Conservation (phyloP, 1,140 invertebrate genomes). For the Paramacrobiotus metropolitanus region DNA sequence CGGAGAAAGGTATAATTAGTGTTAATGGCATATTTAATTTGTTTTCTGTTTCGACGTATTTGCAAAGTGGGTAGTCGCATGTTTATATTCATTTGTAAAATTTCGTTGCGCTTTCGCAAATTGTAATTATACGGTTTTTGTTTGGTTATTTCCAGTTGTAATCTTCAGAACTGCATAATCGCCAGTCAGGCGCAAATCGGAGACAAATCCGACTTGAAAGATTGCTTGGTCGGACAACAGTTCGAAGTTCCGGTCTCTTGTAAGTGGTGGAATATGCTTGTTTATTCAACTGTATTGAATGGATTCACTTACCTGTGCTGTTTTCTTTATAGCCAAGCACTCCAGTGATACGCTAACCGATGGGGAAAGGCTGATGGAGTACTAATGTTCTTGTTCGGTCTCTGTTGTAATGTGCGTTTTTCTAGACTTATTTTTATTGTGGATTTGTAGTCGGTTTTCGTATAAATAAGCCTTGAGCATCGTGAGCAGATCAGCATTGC, state of each 20-base stretch:
- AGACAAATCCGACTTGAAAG: conserved; percentile 37
- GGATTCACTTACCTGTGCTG: neutral
- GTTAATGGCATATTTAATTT: too few species aligned
- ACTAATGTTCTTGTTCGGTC: neutral
- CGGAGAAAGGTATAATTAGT: conserved; percentile 36
- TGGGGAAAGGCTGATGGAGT: neutral
- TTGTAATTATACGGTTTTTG: conserved; percentile 11
- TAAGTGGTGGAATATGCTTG: neutral
- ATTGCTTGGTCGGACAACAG: conserved; percentile 34
- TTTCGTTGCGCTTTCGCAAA: too few species aligned
- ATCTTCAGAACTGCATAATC: conserved; percentile 44
- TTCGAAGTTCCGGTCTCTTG: neutral
- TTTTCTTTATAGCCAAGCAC: neutral
- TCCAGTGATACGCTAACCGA: neutral
- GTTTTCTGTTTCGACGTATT: conserved; percentile 9
- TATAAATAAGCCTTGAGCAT: too few species aligned
- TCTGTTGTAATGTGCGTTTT: too few species aligned
- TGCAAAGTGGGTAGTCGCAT: conserved; percentile 3
- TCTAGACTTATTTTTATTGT: too few species aligned
- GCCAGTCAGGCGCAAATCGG: conserved; percentile 38
- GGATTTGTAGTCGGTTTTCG: too few species aligned
- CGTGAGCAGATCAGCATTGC: too few species aligned
- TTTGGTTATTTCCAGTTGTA: conserved; percentile 27
- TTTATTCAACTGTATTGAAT: neutral
- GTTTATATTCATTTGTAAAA: too few species aligned